phyloP scores from a whole-genome alignment of 92 coral and sea anemone species.

The Epizoanthus rinbou region DNA sequence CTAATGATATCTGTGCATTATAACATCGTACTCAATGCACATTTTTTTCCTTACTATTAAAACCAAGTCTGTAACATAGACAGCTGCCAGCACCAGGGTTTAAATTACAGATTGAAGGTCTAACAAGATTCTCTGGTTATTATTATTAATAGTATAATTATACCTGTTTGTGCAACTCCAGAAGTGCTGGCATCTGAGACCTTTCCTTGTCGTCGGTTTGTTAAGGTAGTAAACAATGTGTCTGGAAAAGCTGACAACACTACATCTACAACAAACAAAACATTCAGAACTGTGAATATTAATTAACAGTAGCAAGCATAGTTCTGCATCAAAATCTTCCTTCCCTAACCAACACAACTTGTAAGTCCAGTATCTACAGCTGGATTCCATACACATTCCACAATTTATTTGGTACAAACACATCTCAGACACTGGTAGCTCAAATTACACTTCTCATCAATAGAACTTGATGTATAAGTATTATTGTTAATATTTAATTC shows the following conservation, averaged over 20 bases:
- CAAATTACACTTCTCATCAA: not conserved
- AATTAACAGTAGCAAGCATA: not conserved
- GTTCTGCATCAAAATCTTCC: too few relatives aligned
- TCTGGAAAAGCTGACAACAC: constrained; percentile 88
- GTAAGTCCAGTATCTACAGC: not conserved
- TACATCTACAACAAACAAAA: constrained; percentile 56
- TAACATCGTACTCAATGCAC: not conserved
- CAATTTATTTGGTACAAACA: not conserved
- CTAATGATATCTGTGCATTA: constrained; percentile 17
- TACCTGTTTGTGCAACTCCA: constrained; percentile 29
- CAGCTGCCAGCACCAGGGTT: too few relatives aligned
- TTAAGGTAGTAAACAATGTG: constrained; percentile 79
- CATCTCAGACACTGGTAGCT: not conserved
- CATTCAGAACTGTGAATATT: not conserved
- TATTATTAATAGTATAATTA: too few relatives aligned
- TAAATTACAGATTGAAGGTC: too few relatives aligned
- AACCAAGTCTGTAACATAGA: too few relatives aligned
- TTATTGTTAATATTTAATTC: not conserved
- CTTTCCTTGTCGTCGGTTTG: constrained; percentile 34
- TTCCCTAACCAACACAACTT: too few relatives aligned
- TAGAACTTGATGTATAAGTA: too few relatives aligned
- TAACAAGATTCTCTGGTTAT: too few relatives aligned
- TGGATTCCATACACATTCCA: not conserved
- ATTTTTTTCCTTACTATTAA: too few relatives aligned
- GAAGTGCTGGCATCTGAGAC: constrained; percentile 3